Base-by-base conservation (phyloP, 2,113 vertebrate species). In the Forbesichthys papilliferus region DNA sequence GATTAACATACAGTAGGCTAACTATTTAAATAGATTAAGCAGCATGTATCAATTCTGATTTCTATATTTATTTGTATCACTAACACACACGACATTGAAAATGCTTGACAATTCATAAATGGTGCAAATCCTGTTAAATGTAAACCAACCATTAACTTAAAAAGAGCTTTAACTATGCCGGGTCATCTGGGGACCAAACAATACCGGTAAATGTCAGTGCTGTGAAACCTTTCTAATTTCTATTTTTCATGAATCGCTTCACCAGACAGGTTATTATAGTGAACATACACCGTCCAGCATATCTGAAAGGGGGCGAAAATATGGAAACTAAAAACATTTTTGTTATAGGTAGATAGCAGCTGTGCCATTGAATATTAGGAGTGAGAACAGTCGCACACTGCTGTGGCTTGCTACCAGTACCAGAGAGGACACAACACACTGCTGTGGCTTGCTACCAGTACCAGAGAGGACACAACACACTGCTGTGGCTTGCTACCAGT, bases 321-420 rank as follows among this genome's bases (percentile, higher is more conserved):
- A 81, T 83, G 86, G 67, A 87, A 90, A 89, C 84, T 83, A 80
- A 89, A 84, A 93, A 89, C 77, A 80, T 10, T 62, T 57, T 16
- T 0, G 2, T 76, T 75, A 61, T 0, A 11, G 67, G 80, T 82
- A 90, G 79, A 78, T 86, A 66, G 57, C 42, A 74, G 55, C 69
- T 78, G 84, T 61, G 47, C 64, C 87, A 71, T 61, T 54, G 59
- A 11, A 34, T 27, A 48, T 72, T 66, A 58, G 65, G 10, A 59
- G 80, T 69, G 79, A 63, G 75, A 68, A 77, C 51, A 86, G 75
- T 61, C 69, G 81, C 73, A 57, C 87, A 20, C 78, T 86, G 88
- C 87, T 76, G 82, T 84, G 92, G 82, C 93, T 91, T 92, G 89
- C 89, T 89, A 88, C 86, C 70, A 75, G 75, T 85, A 27, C 27